Base-by-base conservation (phyloP, 2,888 invertebrate genomes). In the Arrhopalites spinosus region DNA sequence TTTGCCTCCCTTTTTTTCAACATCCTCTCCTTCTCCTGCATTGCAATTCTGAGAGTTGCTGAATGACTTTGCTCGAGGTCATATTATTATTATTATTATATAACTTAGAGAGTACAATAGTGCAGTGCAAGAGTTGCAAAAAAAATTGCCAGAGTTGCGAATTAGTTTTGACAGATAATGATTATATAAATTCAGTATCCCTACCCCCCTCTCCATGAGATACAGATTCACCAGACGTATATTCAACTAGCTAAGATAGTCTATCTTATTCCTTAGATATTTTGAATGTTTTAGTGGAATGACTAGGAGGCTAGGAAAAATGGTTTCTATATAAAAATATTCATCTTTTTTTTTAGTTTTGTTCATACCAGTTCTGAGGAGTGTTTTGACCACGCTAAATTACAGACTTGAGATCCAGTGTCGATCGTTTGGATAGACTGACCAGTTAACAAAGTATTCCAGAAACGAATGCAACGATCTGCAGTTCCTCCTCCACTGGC, bases 381-480 rank as follows among this genome's bases (percentile, higher is more conserved):
- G 87, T 98, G 98, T 84, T 98, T 98, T 36, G 97, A 98, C 98
- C 98, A 98, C 56, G 98, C 98, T 83, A 98, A 88, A 87, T 98
- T 98, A 87, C 98, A 98, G 45, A 98, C 97, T 89, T 98, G 97
- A 0, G 96, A 96, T 17, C 97, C 96, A 17, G 98, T 98, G 85
- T 98, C 98, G 43, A 98, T 95, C 85, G 94, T 95, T 86, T 98
- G 98, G 94, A 98, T 94, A 1, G 98, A 95, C 86, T 98, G 98
- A 7, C 95, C 96, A 0, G 98, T 98, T 79, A 98, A 88, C 1
- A 75, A 43, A 0, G 98, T 98, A 87, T 98, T 98, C 98, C 98
- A 98, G 88, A 98, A 98, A 25, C 96, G 89, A 79, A 97, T 96
- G 59, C 80, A 80, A 56, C 75, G 71, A 87, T 98, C 98, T 0